A percentile compares a stretch with the other conserved stretches of the same genome.
Evolutionary conservation across 2,113 vertebrate genomes (phyloP).

Genomic region (Engraulis encrasicolus): DNA sequence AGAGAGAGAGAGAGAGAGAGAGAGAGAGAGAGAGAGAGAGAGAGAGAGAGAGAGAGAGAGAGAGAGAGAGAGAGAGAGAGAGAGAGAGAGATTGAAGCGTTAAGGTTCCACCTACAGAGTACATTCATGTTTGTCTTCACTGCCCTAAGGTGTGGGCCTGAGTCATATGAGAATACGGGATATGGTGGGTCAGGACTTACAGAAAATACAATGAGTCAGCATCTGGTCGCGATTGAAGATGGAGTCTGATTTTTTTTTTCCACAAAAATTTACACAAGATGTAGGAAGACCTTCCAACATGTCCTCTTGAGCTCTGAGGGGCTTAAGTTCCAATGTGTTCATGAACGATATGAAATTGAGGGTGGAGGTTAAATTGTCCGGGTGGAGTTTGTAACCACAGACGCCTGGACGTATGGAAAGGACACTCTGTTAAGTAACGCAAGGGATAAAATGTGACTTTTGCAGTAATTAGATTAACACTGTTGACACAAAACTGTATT

Average conservation of each 20-base stretch:
- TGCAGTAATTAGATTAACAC: constrained; percentile 1
- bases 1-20: neutral
- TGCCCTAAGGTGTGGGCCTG: neutral
- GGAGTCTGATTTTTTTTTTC: neutral
- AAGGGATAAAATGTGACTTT: neutral
- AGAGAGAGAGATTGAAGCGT: neutral
- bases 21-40: neutral
- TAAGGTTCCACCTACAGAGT: neutral
- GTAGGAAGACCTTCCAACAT: neutral
- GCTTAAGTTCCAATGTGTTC: neutral
- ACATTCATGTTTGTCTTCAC: neutral
- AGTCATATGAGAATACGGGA: neutral
- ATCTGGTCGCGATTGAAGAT: neutral
- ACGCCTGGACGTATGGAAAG: neutral
- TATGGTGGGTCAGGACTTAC: neutral
- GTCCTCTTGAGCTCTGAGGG: neutral
- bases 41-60: neutral
- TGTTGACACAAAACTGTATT: neutral
- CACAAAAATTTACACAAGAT: neutral
- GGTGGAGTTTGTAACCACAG: neutral
- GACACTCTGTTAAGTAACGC: constrained; percentile 2
- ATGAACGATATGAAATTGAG: neutral
- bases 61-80: neutral
- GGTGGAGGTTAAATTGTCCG: neutral
- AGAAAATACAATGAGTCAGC: neutral